Conservation (phyloP, 2,113 vertebrate species). For the Machaerirhynchus nigripectus region DNA sequence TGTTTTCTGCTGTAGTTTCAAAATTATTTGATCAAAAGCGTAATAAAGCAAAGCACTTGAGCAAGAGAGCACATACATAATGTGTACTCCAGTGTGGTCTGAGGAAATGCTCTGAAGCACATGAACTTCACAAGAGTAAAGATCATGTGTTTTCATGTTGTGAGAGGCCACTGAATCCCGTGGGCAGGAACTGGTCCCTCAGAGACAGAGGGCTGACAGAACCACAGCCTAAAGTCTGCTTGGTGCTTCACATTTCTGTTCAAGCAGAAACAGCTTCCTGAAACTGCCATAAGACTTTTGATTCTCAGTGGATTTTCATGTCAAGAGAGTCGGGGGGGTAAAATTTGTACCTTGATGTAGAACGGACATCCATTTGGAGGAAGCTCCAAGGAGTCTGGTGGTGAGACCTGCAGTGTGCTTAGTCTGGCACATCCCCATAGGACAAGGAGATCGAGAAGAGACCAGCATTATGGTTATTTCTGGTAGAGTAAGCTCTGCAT, state of each 20-base stretch:
- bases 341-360: background rate
- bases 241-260: background rate
- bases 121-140: background rate
- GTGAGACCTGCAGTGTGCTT: background rate
- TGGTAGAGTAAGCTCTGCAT: background rate
- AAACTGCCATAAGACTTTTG: background rate
- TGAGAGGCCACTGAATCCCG: background rate
- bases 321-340: background rate
- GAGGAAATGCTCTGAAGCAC: background rate
- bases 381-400: background rate
- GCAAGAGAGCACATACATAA: background rate
- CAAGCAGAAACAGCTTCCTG: background rate
- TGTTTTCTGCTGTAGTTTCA: slow-evolving; percentile 24
- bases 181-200: background rate
- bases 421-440: background rate
- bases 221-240: background rate
- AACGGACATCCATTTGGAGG: background rate
- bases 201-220: slow-evolving; percentile 40
- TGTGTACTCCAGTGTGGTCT: background rate
- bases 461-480: background rate
- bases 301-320: background rate
- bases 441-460: background rate
- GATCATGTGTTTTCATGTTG: background rate
- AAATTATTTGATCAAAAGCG: slow-evolving; percentile 34
- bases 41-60: background rate